Evolutionary conservation across 2,113 vertebrate genomes (phyloP), one percentile per base, ranked within the genome.

Genomic region (Mixornis gularis): DNA sequence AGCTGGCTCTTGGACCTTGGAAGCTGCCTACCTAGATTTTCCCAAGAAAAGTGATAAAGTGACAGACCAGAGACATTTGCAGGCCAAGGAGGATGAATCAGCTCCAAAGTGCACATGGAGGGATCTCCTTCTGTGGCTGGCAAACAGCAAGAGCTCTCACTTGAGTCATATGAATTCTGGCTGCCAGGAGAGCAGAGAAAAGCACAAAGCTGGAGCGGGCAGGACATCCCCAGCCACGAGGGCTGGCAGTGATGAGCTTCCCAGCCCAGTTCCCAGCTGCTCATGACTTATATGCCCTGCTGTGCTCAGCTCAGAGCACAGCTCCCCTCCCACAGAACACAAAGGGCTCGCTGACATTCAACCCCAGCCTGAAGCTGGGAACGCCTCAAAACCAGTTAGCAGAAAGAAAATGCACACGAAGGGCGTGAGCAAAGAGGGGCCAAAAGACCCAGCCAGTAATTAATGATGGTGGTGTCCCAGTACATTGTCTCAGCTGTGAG

Each of bases 1-100:
- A 80, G 62, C 49, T 43, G 51, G 44, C 43, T 86, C 26, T 32
- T 48, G 59, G 49, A 73, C 65, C 60, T 74, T 29, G 41, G 65
- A 89, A 91, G 78, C 27, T 89, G 43, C 63, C 89, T 83, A 87
- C 79, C 40, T 85, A 68, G 49, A 65, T 78, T 84, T 78, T 79
- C 49, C 76, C 72, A 81, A 58, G 5, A 1, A 36, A 93, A 92
- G 19, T 10, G 32, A 62, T 64, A 63, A 92, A 90, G 70, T 21
- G 83, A 94, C 64, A 93, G 93, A 94, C 86, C 76, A 51, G 89
- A 82, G 92, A 70, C 56, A 43, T 85, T 85, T 83, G 72, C 58
- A 2, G 74, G 86, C 91, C 81, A 79, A 89, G 64, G 68, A 74
- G 60, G 56, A 79, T 94, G 93, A 96, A 87, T 94, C 92, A 91